These are phyloP conservation scores for Camptogramma bilineatum DNA, from an alignment of 2,888 invertebrate species.

Conservation along the genomic window DNA sequence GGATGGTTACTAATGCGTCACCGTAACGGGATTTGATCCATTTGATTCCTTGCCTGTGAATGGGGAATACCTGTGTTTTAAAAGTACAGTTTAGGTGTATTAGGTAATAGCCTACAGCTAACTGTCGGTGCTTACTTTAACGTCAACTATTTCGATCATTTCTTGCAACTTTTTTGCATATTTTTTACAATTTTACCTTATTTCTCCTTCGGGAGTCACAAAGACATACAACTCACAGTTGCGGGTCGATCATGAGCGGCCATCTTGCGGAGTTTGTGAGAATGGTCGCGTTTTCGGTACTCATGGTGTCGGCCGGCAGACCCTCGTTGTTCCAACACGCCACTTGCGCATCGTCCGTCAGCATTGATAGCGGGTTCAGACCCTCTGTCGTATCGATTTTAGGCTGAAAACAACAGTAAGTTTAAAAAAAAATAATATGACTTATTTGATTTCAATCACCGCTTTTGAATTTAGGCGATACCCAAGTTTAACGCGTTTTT, in stretches of 20 bases:
- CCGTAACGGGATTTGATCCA: slow-evolving; percentile 97
- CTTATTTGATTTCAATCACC: too few species aligned
- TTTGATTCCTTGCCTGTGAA: slow-evolving; percentile 91
- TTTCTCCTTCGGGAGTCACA: too few species aligned
- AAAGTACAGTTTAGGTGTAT: too few species aligned
- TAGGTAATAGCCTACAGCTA: too few species aligned
- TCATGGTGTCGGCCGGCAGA: slow-evolving; percentile 96
- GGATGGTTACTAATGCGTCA: slow-evolving; percentile 88
- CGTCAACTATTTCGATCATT: too few species aligned
- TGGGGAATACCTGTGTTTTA: neutral
- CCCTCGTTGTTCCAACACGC: slow-evolving; percentile 98
- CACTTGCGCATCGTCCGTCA: slow-evolving; percentile 96
- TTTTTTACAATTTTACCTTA: too few species aligned
- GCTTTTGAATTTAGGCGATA: too few species aligned
- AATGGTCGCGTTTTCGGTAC: slow-evolving; percentile 97
- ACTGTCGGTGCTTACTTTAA: too few species aligned
- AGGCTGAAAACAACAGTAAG: slow-evolving; percentile 75
- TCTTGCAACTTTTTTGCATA: too few species aligned
- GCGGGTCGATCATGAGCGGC: slow-evolving; percentile 98
- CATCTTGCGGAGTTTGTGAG: slow-evolving; percentile 95
- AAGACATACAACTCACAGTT: slow-evolving; percentile 80
- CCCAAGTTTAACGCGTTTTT: too few species aligned
- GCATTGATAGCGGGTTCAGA: slow-evolving; percentile 92
- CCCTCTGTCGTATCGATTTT: slow-evolving; percentile 92
- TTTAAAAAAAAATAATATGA: too few species aligned